Evolutionary conservation across 2,888 invertebrate species (phyloP).

Genomic region (Troides oblongomaculatus): DNA sequence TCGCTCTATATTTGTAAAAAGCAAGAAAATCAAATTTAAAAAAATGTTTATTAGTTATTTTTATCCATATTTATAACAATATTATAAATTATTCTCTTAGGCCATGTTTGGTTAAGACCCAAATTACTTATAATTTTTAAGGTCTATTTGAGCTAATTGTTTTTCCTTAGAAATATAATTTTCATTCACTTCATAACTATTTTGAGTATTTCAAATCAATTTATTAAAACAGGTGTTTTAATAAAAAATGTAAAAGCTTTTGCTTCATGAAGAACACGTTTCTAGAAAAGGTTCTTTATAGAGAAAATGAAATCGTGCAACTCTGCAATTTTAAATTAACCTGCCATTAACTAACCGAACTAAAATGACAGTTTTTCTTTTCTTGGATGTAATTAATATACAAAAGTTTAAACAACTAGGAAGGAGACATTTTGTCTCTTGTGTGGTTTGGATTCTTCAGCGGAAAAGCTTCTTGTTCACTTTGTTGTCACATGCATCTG

Average conservation of each 20-base stretch:
- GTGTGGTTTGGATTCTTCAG: background rate
- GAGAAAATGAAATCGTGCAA: constrained; percentile 1
- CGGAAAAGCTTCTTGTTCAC: background rate
- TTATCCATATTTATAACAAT: no score
- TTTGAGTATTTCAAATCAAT: background rate
- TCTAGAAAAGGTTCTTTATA: background rate
- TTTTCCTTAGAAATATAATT: no score
- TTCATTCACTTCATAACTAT: background rate
- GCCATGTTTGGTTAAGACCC: no score
- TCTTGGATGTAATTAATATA: background rate
- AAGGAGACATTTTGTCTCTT: background rate
- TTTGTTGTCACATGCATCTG: background rate
- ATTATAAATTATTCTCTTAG: no score
- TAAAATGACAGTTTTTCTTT: constrained; percentile 1
- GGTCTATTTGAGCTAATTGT: no score
- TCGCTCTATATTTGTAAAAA: no score
- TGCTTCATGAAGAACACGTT: background rate
- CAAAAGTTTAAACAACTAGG: background rate
- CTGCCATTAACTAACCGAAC: constrained; percentile 11
- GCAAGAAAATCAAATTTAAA: no score
- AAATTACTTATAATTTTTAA: no score
- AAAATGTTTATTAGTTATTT: no score
- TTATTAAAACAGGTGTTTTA: background rate
- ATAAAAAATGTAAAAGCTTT: background rate
- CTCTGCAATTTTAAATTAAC: constrained; percentile 15